phyloP scores from a whole-genome alignment of 2,113 vertebrate genomes.

The Pseudorectes ferrugineus region DNA sequence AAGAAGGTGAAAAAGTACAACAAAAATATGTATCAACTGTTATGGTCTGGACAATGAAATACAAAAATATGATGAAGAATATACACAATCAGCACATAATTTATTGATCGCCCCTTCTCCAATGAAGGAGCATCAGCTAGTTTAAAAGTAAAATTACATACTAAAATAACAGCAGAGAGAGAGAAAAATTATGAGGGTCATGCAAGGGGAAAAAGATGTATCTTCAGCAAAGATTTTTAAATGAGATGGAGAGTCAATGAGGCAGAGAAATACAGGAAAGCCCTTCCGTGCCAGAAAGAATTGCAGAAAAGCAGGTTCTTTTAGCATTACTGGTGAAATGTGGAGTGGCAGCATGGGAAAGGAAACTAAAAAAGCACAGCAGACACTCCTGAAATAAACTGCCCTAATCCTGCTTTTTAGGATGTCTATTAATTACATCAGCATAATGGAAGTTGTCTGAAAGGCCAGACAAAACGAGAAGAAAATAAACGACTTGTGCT shows the following conservation, averaged over 20 bases:
- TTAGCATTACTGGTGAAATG: neutral
- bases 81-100: conserved; percentile 43
- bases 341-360: neutral
- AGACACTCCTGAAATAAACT: neutral
- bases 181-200: conserved; percentile 56
- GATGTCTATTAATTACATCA: conserved; percentile 15
- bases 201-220: conserved; percentile 56
- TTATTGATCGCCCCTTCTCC: conserved; percentile 47
- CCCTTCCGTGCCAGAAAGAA: neutral
- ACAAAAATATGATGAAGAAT: conserved; percentile 36
- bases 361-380: neutral
- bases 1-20: conserved; percentile 33
- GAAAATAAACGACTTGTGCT: neutral
- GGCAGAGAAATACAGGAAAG: conserved; percentile 40
- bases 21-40: neutral
- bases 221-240: conserved; percentile 64
- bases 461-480: neutral
- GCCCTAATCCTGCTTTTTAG: neutral
- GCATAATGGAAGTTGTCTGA: neutral
- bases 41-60: conserved; percentile 26
- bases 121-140: conserved; percentile 35
- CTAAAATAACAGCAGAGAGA: conserved; percentile 56
- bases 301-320: conserved; percentile 22
- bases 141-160: conserved; percentile 56
- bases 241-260: conserved; percentile 56